Base-by-base conservation (phyloP, 2,888 invertebrate species). In the Tethea ocularis region DNA sequence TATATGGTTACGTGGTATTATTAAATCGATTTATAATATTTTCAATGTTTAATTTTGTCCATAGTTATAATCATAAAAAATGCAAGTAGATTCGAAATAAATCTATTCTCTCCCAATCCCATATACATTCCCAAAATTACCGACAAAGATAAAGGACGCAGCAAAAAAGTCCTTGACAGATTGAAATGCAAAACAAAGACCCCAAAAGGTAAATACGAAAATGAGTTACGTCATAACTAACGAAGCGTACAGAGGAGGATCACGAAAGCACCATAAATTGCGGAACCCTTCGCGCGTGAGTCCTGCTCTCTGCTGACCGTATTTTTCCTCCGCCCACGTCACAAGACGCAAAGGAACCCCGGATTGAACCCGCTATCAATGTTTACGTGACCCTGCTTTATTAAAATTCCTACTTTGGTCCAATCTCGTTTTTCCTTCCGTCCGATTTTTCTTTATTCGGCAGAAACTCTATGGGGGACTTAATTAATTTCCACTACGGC, bases 331-430 rank as follows among this genome's bases (percentile, higher is more conserved):
- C 46, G 17, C 46, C 46, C 46, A 20, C 20, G 46, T 20, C 46
- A 46, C 46, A 20, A 46, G 46, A 20, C 54, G 33, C 53, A 29
- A 54, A 24, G 36, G 54, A 54, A 54, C 54, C 54, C 54, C 33
- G 33, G 20, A 33, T 22, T 33, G 54, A 17, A 17, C 33, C 33
- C 54, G 54, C 54, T 33, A 26, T 52, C 87, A 84, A 83, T 88
- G 89, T 88, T 88, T 89, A 89, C 89, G 89, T 87, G 89, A 87
- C 84, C 79, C 72, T 76, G 71, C 82, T 86, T 88, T 91, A 91
- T 90, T 90, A 91, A 91, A 91, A 91, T 89, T 87, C 87, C 78
- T 78, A 73, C 80, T 84, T 83, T 80, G 75, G 73, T 76, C 80
- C 81, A 78, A 81, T 82, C 79, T 84, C 80, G 74, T 77, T 77